Evolutionary conservation across 2,113 vertebrate genomes (phyloP).

Genomic region (Heterotis niloticus): DNA sequence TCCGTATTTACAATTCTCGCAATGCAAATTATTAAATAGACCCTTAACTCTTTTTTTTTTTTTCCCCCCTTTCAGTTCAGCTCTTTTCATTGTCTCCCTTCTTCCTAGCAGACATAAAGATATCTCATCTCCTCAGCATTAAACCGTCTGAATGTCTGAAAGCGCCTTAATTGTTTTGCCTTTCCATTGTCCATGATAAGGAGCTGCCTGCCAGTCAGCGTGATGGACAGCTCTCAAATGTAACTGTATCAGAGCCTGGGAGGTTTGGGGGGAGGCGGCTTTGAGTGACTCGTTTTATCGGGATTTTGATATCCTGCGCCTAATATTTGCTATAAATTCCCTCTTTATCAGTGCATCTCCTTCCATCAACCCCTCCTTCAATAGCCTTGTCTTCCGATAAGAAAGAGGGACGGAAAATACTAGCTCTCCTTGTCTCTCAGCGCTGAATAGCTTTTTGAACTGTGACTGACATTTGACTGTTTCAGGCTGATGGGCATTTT

Average conservation of each 20-base stretch:
- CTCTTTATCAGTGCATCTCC: conserved; percentile 44
- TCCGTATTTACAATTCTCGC: conserved; percentile 6
- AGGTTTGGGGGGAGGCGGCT: conserved; percentile 40
- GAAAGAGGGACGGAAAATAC: conserved; percentile 32
- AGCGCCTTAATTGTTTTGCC: conserved; percentile 37
- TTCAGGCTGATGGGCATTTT: conserved; percentile 36
- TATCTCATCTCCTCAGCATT: conserved; percentile 31
- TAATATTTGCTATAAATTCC: conserved; percentile 49
- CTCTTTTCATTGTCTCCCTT: not conserved
- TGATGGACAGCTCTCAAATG: conserved; percentile 48
- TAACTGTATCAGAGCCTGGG: conserved; percentile 36
- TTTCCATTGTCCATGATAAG: conserved; percentile 45
- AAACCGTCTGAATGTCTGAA: conserved; percentile 24
- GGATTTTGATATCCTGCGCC: conserved; percentile 43
- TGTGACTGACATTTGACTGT: conserved; percentile 53
- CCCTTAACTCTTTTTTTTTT: not conserved
- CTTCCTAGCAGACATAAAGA: conserved; percentile 23
- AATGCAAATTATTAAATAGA: conserved; percentile 10
- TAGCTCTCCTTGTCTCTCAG: conserved; percentile 31
- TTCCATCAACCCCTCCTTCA: conserved; percentile 42
- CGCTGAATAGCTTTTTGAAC: conserved; percentile 50
- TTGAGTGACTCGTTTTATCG: conserved; percentile 52
- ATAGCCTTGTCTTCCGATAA: conserved; percentile 47
- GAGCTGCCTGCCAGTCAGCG: conserved; percentile 43
- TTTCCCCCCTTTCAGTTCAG: conserved; percentile 1